Conservation (phyloP, 2,888 invertebrate genomes). For the Stegana nigrithorax region DNA sequence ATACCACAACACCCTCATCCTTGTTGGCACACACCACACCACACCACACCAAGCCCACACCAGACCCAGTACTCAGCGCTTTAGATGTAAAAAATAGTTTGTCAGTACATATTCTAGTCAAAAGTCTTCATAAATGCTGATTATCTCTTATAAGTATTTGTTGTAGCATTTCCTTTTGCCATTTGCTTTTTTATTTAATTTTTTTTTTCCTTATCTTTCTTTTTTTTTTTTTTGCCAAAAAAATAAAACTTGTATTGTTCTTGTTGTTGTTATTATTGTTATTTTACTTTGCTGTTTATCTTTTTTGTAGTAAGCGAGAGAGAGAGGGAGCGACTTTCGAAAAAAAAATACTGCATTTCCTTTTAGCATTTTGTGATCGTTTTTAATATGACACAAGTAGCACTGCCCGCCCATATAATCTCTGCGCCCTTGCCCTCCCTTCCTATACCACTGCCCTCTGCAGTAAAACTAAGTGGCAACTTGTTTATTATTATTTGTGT, state of each 20-base stretch:
- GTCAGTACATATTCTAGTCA: conserved; percentile 28
- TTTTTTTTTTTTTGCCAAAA: too few relatives aligned
- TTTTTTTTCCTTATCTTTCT: conserved; percentile 13
- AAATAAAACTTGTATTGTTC: neutral
- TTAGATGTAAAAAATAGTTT: too few relatives aligned
- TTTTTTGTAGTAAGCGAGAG: conserved; percentile 26
- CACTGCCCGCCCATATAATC: too few relatives aligned
- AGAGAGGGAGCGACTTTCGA: neutral
- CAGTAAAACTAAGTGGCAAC: conserved; percentile 57
- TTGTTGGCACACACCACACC: too few relatives aligned
- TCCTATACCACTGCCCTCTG: too few relatives aligned
- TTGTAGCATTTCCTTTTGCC: conserved; percentile 24
- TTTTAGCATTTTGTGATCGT: conserved; percentile 39
- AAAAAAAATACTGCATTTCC: conserved; percentile 33
- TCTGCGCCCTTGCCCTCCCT: conserved; percentile 13
- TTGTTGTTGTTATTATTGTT: conserved; percentile 3
- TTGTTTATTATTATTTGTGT: conserved; percentile 54
- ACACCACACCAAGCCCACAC: too few relatives aligned
- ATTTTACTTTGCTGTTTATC: conserved; percentile 35
- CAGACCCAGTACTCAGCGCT: too few relatives aligned
- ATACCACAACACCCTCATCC: too few relatives aligned
- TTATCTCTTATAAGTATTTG: conserved; percentile 35
- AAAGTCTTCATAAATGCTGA: conserved; percentile 51
- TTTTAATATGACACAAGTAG: conserved; percentile 55
- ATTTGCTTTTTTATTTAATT: neutral